Base-by-base conservation (phyloP, 2,888 invertebrate species). In the Merodon equestris region DNA sequence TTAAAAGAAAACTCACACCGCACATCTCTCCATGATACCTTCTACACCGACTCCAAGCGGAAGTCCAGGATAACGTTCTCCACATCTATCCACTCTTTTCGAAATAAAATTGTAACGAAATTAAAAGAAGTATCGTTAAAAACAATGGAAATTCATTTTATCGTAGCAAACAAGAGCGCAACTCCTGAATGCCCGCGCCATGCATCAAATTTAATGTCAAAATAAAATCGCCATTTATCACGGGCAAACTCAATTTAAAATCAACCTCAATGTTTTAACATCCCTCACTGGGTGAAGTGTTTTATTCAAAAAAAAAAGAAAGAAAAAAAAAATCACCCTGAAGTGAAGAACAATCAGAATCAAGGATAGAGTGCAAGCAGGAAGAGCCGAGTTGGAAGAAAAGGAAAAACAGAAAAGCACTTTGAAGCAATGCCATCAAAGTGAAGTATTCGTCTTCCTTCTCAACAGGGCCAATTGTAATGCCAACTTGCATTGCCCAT, bases 171-270 rank as follows among this genome's bases (percentile, higher is more conserved):
- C 57, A 63, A 17, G 3, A 66, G 27, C 40, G 51, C 27, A 68
- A 57, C 45, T 57, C 48, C 36, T 19, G 18, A 27, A 27, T 2
- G 3, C 27, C 27, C 15, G 38, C 40, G 19, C 12, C 61, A 72
- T 72, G 61, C 67, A 72, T 72, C 72, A 67, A 67, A 61, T 77
- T 56, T 63, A 61, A 73, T 67, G 77, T 77, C 72, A 67, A 72
- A 77, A 77, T 77, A 60, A 77, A 77, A 72, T 77, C 53, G 53
- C 67, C 67, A 77, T 77, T 73, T 73, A 77, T 77, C 77, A 72
- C 56, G 42, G 38, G 12, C 61, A 72, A 72, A 77, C 72, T 72
- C 72, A 72, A 77, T 77, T 72, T 73, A 63, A 73, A 72, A 56
- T 61, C 76, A 77, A 72, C 67, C 67, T 68, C 68, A 63, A 68